Conservation (phyloP, 2,113 vertebrate genomes). For the Zingel zingel region DNA sequence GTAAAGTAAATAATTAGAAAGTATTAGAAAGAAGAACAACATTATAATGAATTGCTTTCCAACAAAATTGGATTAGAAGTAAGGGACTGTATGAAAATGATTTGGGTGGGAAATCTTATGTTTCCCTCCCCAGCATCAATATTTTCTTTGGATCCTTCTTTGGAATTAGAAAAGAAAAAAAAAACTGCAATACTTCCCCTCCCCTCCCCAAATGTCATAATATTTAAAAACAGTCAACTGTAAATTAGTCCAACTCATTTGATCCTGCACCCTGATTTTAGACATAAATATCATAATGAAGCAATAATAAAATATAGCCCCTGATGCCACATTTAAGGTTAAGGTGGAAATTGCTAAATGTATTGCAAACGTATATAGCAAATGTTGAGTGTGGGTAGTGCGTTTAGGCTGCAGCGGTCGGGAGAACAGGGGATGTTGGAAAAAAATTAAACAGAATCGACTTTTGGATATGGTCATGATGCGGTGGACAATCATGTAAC, state of each 20-base stretch:
- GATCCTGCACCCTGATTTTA: background rate
- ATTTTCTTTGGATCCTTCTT: background rate
- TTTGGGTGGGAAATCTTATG: background rate
- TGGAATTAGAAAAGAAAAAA: background rate
- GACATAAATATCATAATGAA: background rate
- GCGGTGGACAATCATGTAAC: too few species aligned
- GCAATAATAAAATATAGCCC: background rate
- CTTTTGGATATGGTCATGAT: too few species aligned
- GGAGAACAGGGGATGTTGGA: too few species aligned
- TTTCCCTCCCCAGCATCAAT: background rate
- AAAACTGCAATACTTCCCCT: background rate
- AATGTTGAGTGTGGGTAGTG: too few species aligned
- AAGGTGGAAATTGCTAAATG: background rate
- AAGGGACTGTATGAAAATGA: background rate
- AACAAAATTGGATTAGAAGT: background rate
- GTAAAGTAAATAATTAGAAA: constrained; percentile 20
- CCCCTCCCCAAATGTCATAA: background rate
- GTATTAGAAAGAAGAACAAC: constrained; percentile 21
- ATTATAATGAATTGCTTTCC: constrained; percentile 27
- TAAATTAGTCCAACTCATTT: background rate
- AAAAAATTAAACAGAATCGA: too few species aligned
- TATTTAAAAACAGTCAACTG: background rate
- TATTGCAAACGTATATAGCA: background rate
- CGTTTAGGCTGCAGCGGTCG: too few species aligned
- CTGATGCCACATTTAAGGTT: background rate